Evolutionary conservation across 1,140 invertebrate genomes (phyloP).

Genomic region (Pomacea maculata): DNA sequence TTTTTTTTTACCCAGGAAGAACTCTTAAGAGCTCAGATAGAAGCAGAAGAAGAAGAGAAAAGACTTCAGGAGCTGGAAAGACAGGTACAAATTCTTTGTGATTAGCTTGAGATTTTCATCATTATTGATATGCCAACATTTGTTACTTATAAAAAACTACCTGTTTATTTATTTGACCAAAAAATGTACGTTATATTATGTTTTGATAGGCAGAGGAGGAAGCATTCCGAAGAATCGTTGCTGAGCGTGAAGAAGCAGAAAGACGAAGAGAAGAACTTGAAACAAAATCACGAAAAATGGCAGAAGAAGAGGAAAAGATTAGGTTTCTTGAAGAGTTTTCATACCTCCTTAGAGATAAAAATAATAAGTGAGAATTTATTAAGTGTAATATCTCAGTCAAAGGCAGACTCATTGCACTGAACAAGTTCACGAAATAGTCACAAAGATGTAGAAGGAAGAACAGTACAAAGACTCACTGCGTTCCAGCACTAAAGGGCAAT

Average conservation of each 20-base stretch:
- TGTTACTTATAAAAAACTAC: neutral
- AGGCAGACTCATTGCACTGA: no score
- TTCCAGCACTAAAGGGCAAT: no score
- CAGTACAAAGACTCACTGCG: no score
- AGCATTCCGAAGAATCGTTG: constrained; percentile 45
- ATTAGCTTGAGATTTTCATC: neutral
- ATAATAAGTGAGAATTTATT: no score
- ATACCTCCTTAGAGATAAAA: neutral
- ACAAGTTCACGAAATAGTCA: no score
- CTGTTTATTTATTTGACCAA: neutral
- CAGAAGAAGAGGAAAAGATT: constrained; percentile 40
- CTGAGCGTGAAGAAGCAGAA: constrained; percentile 46
- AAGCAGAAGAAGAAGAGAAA: constrained; percentile 52
- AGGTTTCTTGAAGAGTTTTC: constrained; percentile 22
- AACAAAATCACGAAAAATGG: constrained; percentile 33
- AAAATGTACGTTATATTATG: neutral
- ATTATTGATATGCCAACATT: neutral
- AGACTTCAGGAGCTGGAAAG: constrained; percentile 48
- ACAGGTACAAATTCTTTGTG: constrained; percentile 31
- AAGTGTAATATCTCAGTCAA: no score
- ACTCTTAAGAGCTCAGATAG: constrained; percentile 32
- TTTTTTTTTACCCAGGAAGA: constrained; percentile 39
- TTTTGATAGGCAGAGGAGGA: constrained; percentile 49
- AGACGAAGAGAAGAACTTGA: constrained; percentile 38
- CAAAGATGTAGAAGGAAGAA: no score